Conservation (phyloP, 2,113 vertebrate genomes). For the Lonchura striata region DNA sequence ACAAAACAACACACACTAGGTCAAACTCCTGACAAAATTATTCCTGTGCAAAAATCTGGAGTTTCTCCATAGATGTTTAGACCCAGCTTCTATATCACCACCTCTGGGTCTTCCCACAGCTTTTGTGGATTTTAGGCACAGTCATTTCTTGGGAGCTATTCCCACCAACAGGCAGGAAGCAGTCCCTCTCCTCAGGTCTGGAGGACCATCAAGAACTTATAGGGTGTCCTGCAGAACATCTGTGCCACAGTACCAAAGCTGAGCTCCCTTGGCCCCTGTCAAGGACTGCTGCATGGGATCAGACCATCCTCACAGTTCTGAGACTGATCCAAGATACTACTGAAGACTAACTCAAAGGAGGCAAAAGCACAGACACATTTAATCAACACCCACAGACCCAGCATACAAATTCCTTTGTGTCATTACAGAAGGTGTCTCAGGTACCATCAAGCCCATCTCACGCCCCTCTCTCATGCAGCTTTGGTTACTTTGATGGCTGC, state of each 20-base stretch:
- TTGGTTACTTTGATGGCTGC: neutral
- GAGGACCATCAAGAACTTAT: neutral
- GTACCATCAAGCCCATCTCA: neutral
- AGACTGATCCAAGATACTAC: neutral
- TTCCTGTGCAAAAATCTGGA: neutral
- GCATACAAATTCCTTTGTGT: neutral
- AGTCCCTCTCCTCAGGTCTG: neutral
- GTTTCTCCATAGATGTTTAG: neutral
- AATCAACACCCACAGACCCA: neutral
- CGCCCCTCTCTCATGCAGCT: neutral
- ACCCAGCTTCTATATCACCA: neutral
- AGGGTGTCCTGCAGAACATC: neutral
- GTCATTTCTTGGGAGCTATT: neutral
- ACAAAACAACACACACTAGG: neutral
- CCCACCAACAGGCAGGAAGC: neutral
- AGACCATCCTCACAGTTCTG: neutral
- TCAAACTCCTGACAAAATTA: neutral
- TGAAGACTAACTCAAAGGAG: neutral
- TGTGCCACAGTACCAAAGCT: neutral
- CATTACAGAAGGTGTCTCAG: neutral
- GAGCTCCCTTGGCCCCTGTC: neutral
- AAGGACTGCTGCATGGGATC: neutral
- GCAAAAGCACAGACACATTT: neutral
- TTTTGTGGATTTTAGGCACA: neutral
- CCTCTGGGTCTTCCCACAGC: neutral